A percentile compares a stretch with the other conserved stretches of the same genome.
These are phyloP conservation scores for Gastrophysa polygoni DNA, from an alignment of 2,888 invertebrate species.

Conservation along the genomic window DNA sequence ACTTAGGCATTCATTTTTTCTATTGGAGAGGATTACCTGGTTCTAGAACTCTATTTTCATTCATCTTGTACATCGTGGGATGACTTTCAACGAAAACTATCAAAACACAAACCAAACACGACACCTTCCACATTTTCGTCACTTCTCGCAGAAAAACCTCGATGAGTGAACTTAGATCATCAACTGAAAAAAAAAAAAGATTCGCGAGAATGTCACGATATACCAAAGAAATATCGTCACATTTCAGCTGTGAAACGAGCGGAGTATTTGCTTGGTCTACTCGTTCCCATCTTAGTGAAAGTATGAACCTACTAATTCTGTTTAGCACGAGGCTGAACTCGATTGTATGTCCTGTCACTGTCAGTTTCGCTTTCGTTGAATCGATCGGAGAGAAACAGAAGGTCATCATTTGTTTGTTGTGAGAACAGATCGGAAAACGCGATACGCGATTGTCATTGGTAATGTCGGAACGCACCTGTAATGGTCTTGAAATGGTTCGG, in stretches of 20 bases:
- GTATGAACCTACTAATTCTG: constrained; percentile 11
- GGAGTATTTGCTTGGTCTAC: constrained; percentile 5
- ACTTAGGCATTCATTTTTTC: too few relatives aligned
- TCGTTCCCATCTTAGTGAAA: constrained; percentile 5
- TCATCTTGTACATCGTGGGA: constrained; percentile 61
- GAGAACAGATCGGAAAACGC: neutral
- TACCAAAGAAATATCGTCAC: constrained; percentile 4
- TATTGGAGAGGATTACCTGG: constrained; percentile 53
- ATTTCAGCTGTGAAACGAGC: neutral
- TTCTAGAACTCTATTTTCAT: constrained; percentile 60
- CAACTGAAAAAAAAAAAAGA: constrained; percentile 30
- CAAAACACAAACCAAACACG: constrained; percentile 24
- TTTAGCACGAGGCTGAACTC: neutral
- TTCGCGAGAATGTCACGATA: constrained; percentile 23
- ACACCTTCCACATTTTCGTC: constrained; percentile 23
- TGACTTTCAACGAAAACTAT: constrained; percentile 33
- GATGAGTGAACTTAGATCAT: constrained; percentile 24
- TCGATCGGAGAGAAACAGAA: neutral
- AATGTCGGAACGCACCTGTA: constrained; percentile 13
- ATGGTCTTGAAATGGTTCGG: neutral
- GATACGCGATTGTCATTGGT: neutral
- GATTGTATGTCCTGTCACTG: neutral
- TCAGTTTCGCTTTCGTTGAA: constrained; percentile 7
- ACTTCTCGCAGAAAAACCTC: constrained; percentile 21
- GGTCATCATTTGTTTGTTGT: neutral